Percentiles rank a stretch among this genome's conserved stretches.
phyloP scores from a whole-genome alignment of 2,113 vertebrate genomes.

The Ochotona curzoniae region DNA sequence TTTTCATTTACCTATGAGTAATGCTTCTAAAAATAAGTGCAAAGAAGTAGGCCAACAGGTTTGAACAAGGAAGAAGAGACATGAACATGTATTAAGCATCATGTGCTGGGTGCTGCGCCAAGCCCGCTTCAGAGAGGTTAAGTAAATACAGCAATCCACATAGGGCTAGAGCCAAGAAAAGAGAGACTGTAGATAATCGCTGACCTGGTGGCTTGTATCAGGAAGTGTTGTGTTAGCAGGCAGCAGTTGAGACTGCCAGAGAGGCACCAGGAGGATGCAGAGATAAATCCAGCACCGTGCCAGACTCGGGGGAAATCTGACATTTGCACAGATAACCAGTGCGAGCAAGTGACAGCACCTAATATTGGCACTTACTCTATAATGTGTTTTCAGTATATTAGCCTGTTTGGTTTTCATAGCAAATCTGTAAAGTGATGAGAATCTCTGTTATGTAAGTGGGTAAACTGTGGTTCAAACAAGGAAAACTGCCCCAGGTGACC shows the following conservation, averaged over 20 bases:
- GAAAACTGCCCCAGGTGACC: neutral
- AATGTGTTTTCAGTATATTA: neutral
- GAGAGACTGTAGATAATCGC: neutral
- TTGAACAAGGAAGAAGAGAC: neutral
- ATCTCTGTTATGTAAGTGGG: neutral
- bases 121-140: neutral
- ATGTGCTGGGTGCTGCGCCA: neutral
- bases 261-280: neutral
- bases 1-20: neutral
- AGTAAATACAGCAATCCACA: neutral
- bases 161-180: neutral
- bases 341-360: neutral
- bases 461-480: neutral
- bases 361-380: neutral
- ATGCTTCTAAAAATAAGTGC: constrained; percentile 4
- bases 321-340: neutral
- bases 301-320: neutral
- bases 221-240: neutral
- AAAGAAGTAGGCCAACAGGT: neutral
- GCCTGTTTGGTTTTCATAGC: neutral
- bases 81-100: neutral
- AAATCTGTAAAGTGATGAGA: neutral
- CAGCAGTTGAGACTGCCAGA: neutral
- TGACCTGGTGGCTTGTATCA: neutral
- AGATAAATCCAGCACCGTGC: neutral